Percentiles rank a stretch among this genome's conserved stretches.
These are phyloP conservation scores for cattle (Bos taurus) DNA, from an alignment of 2,113 vertebrate genomes.

Conservation along the genomic window DNA sequence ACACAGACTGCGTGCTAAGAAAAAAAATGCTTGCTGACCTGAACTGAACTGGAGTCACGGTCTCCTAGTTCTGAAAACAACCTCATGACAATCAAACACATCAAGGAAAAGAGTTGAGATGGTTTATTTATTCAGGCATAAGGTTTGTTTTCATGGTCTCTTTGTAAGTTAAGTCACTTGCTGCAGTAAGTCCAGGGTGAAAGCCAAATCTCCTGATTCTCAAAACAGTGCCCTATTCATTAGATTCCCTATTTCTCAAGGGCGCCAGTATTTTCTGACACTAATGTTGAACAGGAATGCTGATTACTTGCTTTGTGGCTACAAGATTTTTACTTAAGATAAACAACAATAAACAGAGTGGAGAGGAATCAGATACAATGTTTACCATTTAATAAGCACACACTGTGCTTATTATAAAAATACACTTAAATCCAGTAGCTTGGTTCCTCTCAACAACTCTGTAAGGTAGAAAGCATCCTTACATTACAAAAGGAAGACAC, in stretches of 20 bases:
- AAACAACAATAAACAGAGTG: not conserved
- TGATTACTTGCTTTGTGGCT: not conserved
- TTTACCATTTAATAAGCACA: not conserved
- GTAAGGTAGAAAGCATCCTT: not conserved
- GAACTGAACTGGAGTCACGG: not conserved
- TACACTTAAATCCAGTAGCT: not conserved
- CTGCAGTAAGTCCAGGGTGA: not conserved
- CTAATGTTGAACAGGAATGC: not conserved
- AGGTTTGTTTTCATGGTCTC: not conserved
- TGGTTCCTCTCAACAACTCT: not conserved
- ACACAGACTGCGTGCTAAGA: not conserved
- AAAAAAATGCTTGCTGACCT: not conserved
- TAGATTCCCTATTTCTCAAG: not conserved
- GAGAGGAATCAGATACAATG: not conserved
- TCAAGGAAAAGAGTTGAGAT: not conserved
- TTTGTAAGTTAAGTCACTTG: conserved; percentile 25
- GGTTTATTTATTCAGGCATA: conserved; percentile 10
- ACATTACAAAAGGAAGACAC: not conserved
- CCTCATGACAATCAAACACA: not conserved
- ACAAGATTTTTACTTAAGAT: conserved; percentile 39
- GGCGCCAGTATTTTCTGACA: not conserved
- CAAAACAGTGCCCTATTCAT: conserved; percentile 22
- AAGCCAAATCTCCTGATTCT: not conserved
- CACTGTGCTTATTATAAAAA: not conserved
- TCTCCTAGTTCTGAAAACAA: conserved; percentile 26